Base-by-base conservation (phyloP, 2,888 invertebrate genomes). In the Dasypolia templi region DNA sequence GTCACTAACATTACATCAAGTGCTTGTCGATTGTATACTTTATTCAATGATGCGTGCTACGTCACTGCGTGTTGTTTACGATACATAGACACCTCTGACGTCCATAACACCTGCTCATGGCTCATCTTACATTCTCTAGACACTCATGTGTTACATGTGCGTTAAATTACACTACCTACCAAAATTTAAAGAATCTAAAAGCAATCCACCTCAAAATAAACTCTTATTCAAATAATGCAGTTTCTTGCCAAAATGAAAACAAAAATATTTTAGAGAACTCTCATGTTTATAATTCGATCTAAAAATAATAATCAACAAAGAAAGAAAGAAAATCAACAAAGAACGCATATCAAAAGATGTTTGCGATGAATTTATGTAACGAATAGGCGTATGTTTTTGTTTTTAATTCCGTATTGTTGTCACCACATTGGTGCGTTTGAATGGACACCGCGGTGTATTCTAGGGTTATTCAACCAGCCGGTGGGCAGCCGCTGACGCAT, bases 391-490 rank as follows among this genome's bases (percentile, higher is more conserved):
- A 71, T 73, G 64, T 78, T 70, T 72, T 71, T 82, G 66, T 77
- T 81, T 68, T 81, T 19, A 74, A 58, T 82, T 74, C 26, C 59
- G 59, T 62, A 72, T 80, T 83, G 82, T 87, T 88, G 78, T 86
- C 81, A 84, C 46, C 77, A 84, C 69, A 79, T 61, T 72, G 58
- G 35, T 65, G 63, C 42, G 59, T 71, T 77, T 75, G 74, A 68
- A 51, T 77, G 75, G 64, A 75, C 81, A 78, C 77, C 75, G 76
- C 84, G 77, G 77, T 89, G 84, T 88, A 84, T 86, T 84, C 86
- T 91, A 90, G 90, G 93, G 93, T 93, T 94, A 93, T 94, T 94
- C 92, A 94, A 94, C 93, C 90, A 91, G 76, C 76, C 80, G 77
- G 88, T 88, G 86, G 86, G 86, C 84, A 85, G 82, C 76, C 74